Evolutionary conservation across 2,113 vertebrate species (phyloP).

Genomic region (Ammospiza caudacuta): DNA sequence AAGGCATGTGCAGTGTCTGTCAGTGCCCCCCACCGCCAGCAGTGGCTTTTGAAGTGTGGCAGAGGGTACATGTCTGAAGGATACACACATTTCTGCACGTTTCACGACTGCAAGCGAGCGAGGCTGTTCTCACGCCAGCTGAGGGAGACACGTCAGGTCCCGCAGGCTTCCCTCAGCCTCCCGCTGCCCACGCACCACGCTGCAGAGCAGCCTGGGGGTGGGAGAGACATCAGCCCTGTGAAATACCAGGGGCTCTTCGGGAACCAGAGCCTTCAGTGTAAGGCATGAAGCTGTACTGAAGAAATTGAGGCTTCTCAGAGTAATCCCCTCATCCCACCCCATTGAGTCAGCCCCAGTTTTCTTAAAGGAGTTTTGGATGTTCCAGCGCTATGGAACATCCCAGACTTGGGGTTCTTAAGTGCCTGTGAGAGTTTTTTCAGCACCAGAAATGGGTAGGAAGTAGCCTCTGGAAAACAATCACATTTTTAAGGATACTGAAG

Average conservation of each 20-base stretch:
- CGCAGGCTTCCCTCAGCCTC: background rate
- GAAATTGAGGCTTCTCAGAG: background rate
- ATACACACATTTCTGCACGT: background rate
- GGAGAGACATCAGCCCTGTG: background rate
- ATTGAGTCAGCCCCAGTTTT: background rate
- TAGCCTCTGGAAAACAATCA: background rate
- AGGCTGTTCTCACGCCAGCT: background rate
- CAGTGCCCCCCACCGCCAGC: background rate
- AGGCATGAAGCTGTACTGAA: background rate
- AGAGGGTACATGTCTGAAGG: background rate
- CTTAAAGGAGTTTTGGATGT: background rate
- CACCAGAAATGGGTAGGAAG: background rate
- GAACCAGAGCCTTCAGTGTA: rapidly evolving
- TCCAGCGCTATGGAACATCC: rapidly evolving
- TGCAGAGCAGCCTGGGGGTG: rapidly evolving
- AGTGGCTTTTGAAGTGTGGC: background rate
- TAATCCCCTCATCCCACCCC: background rate
- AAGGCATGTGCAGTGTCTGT: background rate
- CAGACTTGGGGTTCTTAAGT: background rate
- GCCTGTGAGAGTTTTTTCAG: background rate
- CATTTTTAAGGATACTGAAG: background rate
- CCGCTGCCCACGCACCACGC: background rate
- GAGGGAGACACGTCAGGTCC: background rate
- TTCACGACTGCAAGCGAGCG: background rate
- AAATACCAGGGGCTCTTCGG: background rate